phyloP scores from a whole-genome alignment of 2,113 vertebrate genomes.

The Amazona vittata region DNA sequence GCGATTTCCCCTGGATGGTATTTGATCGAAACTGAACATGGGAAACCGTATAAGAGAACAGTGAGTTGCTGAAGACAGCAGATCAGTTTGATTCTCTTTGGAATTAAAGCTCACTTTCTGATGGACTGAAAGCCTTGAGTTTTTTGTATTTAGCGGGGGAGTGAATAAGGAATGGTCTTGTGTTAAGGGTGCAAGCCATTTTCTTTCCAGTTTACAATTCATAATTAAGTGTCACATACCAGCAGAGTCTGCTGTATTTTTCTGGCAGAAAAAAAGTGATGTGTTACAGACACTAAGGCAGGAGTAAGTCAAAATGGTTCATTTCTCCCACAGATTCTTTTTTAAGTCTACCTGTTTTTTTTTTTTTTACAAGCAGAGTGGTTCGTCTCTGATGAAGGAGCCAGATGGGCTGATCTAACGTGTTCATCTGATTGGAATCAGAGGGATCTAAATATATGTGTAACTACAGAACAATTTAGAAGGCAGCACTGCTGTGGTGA shows the following conservation, averaged over 20 bases:
- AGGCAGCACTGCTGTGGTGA: background rate
- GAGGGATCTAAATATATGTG: background rate
- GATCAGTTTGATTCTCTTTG: accelerated
- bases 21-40: accelerated
- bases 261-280: background rate
- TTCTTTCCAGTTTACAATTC: background rate
- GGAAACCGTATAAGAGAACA: accelerated
- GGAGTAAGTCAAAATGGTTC: accelerated
- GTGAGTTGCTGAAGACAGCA: too few species aligned
- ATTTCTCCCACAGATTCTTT: background rate
- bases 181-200: accelerated
- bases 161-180: too few species aligned
- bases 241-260: background rate
- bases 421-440: background rate
- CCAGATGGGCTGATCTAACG: background rate
- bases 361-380: background rate
- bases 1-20: accelerated
- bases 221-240: background rate
- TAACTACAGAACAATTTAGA: background rate
- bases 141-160: background rate
- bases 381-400: background rate
- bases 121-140: background rate
- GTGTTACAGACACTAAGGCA: accelerated
- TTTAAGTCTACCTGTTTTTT: background rate
- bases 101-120: accelerated